Evolutionary conservation across 1,140 invertebrate species (phyloP), one percentile per base, ranked within the genome.

Genomic region (Riptortus pedestris): DNA sequence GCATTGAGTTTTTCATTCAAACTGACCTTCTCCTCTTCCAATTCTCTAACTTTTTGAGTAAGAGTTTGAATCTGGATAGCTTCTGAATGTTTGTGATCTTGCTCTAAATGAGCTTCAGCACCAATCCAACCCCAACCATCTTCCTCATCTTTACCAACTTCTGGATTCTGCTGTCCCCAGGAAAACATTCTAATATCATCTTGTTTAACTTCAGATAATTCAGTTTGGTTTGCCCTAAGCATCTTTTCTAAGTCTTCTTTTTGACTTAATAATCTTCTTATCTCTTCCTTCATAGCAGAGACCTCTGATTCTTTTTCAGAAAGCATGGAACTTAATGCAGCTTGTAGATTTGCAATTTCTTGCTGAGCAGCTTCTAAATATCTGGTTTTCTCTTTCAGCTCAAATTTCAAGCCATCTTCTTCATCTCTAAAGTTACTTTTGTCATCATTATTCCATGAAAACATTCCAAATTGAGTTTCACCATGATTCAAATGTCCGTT

Each of bases 101-200:
- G 73, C 47, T 75, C 74, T 16, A 77, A 60, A 62, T 74, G 71
- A 0, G 74, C 78, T 60, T 83, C 76, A 27, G 79, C 80, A 2
- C 76, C 69, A 5, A 76, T 79, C 76, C 79, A 83, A 28, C 76
- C 80, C 76, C 81, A 81, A 2, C 76, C 75, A 67, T 83, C 81
- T 51, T 81, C 77, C 27, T 77, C 76, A 7, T 72, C 64, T 14
- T 71, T 74, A 3, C 11, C 31, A 3, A 55, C 33, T 12, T 59
- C 51, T 7, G 22, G 20, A 2, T 24, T 55, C n/a, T 31, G 28
- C 28, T 74, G 22, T 28, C 72, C 73, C 0, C 73, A 69, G 5
- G 65, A 62, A n/a, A 67, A 68, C 0, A 22, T 72, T 27, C 9
- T 63, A 61, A 1, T 52, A 47, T 0, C 57, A 28, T 63, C 47